Conservation (phyloP, 2,888 invertebrate genomes). For the Bhutanitis thaidina region DNA sequence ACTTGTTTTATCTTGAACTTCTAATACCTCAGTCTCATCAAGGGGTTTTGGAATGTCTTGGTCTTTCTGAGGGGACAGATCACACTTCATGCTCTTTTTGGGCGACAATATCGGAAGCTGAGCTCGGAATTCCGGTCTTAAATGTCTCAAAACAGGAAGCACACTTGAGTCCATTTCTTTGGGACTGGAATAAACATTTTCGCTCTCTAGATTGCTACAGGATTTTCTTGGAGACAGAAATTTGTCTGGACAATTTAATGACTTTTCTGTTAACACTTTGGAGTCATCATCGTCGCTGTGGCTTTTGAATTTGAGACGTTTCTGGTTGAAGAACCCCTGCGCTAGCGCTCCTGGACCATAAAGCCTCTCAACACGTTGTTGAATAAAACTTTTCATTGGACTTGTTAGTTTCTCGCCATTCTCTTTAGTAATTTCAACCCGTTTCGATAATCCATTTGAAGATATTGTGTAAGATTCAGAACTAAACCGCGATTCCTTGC, state of each 20-base stretch:
- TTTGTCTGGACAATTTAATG: constrained; percentile 58
- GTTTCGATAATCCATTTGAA: constrained; percentile 67
- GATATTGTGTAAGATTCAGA: constrained; percentile 72
- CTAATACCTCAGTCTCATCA: constrained; percentile 43
- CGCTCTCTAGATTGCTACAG: constrained; percentile 41
- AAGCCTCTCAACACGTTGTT: constrained; percentile 92
- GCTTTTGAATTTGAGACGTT: constrained; percentile 71
- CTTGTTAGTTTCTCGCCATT: constrained; percentile 69
- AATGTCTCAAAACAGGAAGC: constrained; percentile 89
- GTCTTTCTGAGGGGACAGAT: constrained; percentile 54
- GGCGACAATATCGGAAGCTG: constrained; percentile 86
- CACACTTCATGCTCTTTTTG: constrained; percentile 66
- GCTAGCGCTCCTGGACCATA: constrained; percentile 93
- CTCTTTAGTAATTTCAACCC: constrained; percentile 71
- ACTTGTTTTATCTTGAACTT: constrained; percentile 27
- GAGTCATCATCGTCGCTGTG: constrained; percentile 60
- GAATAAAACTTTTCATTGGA: constrained; percentile 88
- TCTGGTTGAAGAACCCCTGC: constrained; percentile 89
- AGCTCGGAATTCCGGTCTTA: constrained; percentile 91
- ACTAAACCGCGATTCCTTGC: constrained; percentile 52
- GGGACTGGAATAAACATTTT: constrained; percentile 48
- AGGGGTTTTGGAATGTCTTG: constrained; percentile 52
- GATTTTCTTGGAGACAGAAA: constrained; percentile 49
- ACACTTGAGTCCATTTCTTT: constrained; percentile 52
- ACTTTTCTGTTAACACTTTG: constrained; percentile 63